Conservation (phyloP, 1,140 invertebrate species). For the Patella vulgata region DNA sequence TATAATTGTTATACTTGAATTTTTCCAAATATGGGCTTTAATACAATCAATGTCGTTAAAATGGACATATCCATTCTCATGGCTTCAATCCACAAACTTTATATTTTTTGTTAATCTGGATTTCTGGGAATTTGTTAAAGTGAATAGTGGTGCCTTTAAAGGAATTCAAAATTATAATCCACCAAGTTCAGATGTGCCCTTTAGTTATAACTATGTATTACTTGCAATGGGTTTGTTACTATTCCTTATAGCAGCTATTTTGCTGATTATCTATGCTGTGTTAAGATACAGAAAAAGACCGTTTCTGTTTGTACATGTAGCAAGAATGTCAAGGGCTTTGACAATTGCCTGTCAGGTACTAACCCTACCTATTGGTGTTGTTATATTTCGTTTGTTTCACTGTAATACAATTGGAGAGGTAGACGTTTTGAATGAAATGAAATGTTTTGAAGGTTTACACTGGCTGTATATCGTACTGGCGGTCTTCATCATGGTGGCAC, state of each 20-base stretch:
- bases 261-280: conserved; percentile 33
- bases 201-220: conserved; percentile 43
- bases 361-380: conserved; percentile 51
- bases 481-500: conserved; percentile 33
- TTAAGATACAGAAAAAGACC: conserved; percentile 39
- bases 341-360: conserved; percentile 51
- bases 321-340: conserved; percentile 43
- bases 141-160: conserved; percentile 43
- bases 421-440: conserved; percentile 50
- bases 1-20: conserved; percentile 47
- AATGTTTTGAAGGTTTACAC: conserved; percentile 46
- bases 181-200: conserved; percentile 40
- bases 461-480: conserved; percentile 50
- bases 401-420: conserved; percentile 43
- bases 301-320: conserved; percentile 40
- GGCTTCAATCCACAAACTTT: conserved; percentile 48
- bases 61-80: conserved; percentile 54
- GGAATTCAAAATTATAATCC: conserved; percentile 48
- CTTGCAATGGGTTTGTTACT: conserved; percentile 32
- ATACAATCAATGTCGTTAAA: conserved; percentile 55
- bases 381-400: conserved; percentile 52
- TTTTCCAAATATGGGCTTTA: conserved; percentile 55
- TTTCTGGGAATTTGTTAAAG: conserved; percentile 59
- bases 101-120: conserved; percentile 57
- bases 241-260: conserved; percentile 25